These are phyloP conservation scores for Argyrosomus japonicus DNA, from an alignment of 2,113 vertebrate genomes.

Conservation along the genomic window DNA sequence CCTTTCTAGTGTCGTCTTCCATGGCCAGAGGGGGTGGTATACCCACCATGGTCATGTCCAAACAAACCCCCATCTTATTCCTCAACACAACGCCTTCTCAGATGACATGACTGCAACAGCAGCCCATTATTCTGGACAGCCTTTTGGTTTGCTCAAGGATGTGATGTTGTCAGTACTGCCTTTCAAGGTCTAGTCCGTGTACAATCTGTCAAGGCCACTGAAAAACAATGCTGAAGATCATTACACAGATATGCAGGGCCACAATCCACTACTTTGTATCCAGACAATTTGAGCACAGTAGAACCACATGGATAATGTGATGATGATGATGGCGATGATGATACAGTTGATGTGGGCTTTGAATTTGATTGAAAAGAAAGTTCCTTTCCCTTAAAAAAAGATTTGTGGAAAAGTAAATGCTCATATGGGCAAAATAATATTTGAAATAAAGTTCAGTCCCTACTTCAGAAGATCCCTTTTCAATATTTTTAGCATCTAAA, in stretches of 20 bases:
- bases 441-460: constrained; percentile 72
- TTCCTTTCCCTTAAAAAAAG: constrained; percentile 54
- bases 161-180: constrained; percentile 75
- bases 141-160: constrained; percentile 74
- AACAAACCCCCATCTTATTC: constrained; percentile 72
- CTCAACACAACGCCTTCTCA: constrained; percentile 65
- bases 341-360: constrained; percentile 39
- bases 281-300: constrained; percentile 10
- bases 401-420: constrained; percentile 69
- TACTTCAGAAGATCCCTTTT: constrained; percentile 69
- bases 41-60: constrained; percentile 73
- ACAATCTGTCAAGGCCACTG: constrained; percentile 68
- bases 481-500: constrained; percentile 80
- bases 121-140: constrained; percentile 72
- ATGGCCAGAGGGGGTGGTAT: constrained; percentile 62
- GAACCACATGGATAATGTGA: constrained; percentile 21
- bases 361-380: constrained; percentile 46
- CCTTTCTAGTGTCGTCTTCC: constrained; percentile 71
- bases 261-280: constrained; percentile 43
- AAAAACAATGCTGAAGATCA: constrained; percentile 71
- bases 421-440: constrained; percentile 46
- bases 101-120: constrained; percentile 73
- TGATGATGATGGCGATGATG: constrained; percentile 20
- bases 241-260: constrained; percentile 50
- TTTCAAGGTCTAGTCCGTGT: constrained; percentile 73